phyloP scores from a whole-genome alignment of 2,888 invertebrate genomes.

The Nephrotoma flavescens region DNA sequence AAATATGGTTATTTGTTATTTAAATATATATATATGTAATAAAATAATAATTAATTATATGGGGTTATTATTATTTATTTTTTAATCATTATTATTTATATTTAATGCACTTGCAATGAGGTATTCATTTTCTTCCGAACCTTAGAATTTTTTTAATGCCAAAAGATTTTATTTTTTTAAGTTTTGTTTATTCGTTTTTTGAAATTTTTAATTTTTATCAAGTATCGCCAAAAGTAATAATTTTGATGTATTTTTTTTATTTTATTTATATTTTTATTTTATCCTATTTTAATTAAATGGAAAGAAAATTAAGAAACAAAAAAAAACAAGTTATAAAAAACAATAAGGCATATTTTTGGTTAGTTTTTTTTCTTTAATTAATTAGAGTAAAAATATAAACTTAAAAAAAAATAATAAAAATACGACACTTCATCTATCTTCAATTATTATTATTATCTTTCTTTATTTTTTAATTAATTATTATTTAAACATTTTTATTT shows the following conservation, averaged over 20 bases:
- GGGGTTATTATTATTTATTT: background rate
- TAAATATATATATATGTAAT: background rate
- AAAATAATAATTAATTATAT: background rate
- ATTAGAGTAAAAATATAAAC: background rate
- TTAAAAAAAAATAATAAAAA: background rate
- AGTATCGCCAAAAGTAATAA: conserved; percentile 2
- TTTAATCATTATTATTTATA: conserved; percentile 7
- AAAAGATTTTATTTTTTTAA: conserved; percentile 6
- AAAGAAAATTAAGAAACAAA: conserved; percentile 2
- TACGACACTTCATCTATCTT: conserved; percentile 1
- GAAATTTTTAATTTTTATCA: conserved; percentile 4
- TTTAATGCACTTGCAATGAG: conserved; percentile 18
- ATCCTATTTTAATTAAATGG: background rate
- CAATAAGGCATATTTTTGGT: conserved; percentile 5
- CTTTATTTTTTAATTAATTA: background rate
- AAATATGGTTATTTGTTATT: background rate
- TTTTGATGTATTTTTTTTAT: background rate
- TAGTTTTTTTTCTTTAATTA: background rate
- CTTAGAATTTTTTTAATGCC: conserved; percentile 9
- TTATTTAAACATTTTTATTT: conserved; percentile 2
- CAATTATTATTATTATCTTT: conserved; percentile 1
- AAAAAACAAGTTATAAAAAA: background rate
- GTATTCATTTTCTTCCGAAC: conserved; percentile 15
- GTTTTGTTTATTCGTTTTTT: conserved; percentile 6
- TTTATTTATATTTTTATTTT: conserved; percentile 1